Conservation (phyloP, 2,888 invertebrate genomes). For the Petrolisthes manimaculis region DNA sequence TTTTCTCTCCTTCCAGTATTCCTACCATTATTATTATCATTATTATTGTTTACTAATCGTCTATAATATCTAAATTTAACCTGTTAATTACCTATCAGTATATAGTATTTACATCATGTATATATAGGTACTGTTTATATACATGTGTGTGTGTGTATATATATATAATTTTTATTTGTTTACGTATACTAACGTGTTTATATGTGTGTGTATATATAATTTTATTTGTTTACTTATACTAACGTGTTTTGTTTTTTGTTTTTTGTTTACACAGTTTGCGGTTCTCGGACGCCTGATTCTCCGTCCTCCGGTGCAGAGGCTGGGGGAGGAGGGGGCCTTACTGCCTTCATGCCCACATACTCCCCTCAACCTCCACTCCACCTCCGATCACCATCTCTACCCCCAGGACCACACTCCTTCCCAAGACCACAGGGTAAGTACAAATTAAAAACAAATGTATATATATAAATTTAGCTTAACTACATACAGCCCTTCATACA, state of each 20-base stretch:
- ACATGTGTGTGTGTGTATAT: not conserved
- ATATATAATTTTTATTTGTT: too few relatives aligned
- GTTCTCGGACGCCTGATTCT: conserved; percentile 65
- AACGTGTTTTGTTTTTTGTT: not conserved
- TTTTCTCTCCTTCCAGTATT: too few relatives aligned
- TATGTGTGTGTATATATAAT: not conserved
- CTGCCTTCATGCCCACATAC: conserved; percentile 54
- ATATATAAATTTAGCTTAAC: not conserved
- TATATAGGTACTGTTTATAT: too few relatives aligned
- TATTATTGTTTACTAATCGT: too few relatives aligned
- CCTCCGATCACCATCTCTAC: conserved; percentile 48
- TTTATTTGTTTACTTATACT: not conserved
- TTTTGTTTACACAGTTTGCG: conserved; percentile 62
- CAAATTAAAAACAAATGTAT: too few relatives aligned
- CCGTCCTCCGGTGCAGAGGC: conserved; percentile 60
- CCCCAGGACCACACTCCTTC: conserved; percentile 53
- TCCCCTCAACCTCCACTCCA: conserved; percentile 60
- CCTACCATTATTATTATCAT: too few relatives aligned
- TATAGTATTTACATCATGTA: too few relatives aligned
- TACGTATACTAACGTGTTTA: not conserved
- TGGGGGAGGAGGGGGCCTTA: conserved; percentile 37
- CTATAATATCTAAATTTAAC: too few relatives aligned
- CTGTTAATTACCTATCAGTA: too few relatives aligned
- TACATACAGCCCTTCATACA: not conserved
- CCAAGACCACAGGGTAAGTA: conserved; percentile 56